Evolutionary conservation across 2,888 invertebrate species (phyloP).

Genomic region (Parnassius apollo): DNA sequence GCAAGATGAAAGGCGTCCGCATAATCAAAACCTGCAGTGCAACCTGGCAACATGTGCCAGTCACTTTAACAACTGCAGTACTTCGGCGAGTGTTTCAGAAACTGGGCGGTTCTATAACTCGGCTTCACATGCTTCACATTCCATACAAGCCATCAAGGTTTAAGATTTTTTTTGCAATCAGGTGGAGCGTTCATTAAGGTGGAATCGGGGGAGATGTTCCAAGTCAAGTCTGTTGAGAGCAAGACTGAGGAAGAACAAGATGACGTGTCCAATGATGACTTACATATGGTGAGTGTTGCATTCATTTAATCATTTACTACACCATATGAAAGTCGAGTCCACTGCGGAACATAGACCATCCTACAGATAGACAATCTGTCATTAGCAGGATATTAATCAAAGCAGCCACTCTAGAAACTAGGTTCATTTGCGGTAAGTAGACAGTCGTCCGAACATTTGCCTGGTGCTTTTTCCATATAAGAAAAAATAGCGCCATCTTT

Average conservation of each 20-base stretch:
- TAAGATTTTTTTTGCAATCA: constrained; percentile 29
- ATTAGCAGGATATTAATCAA: too few relatives aligned
- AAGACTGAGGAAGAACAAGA: constrained; percentile 32
- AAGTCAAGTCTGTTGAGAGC: constrained; percentile 62
- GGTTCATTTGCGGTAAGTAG: too few relatives aligned
- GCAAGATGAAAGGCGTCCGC: constrained; percentile 45
- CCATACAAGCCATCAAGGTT: too few relatives aligned
- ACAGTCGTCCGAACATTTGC: too few relatives aligned
- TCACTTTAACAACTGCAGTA: constrained; percentile 67
- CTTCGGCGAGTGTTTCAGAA: constrained; percentile 75
- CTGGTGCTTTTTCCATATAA: too few relatives aligned
- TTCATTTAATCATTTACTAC: too few relatives aligned
- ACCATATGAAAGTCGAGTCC: too few relatives aligned
- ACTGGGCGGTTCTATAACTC: constrained; percentile 66
- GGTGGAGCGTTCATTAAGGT: constrained; percentile 72
- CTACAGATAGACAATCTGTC: background rate
- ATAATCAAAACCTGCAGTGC: constrained; percentile 58
- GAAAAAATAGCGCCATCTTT: too few relatives aligned
- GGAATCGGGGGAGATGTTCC: constrained; percentile 67
- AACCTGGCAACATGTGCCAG: constrained; percentile 59
- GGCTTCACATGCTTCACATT: constrained; percentile 59
- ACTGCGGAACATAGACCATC: too few relatives aligned
- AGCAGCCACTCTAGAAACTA: too few relatives aligned
- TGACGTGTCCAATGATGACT: background rate
- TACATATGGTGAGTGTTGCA: constrained; percentile 8